Conservation (phyloP, 2,888 invertebrate species). For the Coelopa pilipes region DNA sequence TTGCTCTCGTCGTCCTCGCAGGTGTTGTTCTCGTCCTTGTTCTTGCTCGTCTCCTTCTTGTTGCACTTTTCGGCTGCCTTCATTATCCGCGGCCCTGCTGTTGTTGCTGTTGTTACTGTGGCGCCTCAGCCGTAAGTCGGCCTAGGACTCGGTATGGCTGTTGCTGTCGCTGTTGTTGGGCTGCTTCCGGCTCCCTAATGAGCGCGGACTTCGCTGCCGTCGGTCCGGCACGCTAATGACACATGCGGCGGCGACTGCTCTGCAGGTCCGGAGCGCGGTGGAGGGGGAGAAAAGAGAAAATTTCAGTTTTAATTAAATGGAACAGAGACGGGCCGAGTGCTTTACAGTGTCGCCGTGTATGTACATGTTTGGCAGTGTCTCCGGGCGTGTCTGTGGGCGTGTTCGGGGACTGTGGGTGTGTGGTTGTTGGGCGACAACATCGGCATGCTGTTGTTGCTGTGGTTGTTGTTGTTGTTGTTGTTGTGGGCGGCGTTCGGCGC, state of each 20-base stretch:
- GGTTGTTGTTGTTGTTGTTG: background rate
- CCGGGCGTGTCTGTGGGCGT: background rate
- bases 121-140: background rate
- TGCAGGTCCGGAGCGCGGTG: background rate
- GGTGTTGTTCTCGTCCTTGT: background rate
- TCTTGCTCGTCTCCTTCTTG: slow-evolving; percentile 10
- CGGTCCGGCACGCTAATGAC: slow-evolving; percentile 21
- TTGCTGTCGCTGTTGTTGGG: slow-evolving; percentile 2
- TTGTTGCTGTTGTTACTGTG: slow-evolving; percentile 14
- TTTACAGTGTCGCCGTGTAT: slow-evolving; percentile 2
- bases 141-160: slow-evolving; percentile 24
- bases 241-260: background rate
- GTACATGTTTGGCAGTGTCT: too few species aligned
- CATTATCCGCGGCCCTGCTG: background rate
- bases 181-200: background rate
- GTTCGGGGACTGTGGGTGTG: slow-evolving; percentile 6
- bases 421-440: slow-evolving; percentile 16
- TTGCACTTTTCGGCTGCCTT: slow-evolving; percentile 1
- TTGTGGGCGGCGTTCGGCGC: background rate
- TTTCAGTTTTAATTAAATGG: slow-evolving; percentile 17
- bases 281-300: slow-evolving; percentile 7
- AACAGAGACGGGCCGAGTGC: background rate
- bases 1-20: background rate
- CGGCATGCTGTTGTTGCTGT: background rate
- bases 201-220: background rate